Evolutionary conservation across 2,113 vertebrate genomes (phyloP).

Genomic region (Capricornis sumatraensis): DNA sequence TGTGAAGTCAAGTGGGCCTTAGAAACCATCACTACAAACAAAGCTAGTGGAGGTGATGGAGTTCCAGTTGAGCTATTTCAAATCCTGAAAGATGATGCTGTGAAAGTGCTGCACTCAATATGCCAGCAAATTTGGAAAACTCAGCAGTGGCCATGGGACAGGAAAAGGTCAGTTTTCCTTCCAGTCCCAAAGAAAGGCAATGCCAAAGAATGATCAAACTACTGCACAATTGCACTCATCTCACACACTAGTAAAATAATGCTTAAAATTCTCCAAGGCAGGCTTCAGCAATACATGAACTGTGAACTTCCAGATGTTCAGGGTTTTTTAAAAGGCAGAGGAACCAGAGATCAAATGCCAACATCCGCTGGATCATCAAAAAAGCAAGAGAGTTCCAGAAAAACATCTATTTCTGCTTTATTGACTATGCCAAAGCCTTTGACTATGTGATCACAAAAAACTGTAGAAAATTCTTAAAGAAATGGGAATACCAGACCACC

Average conservation of each 20-base stretch:
- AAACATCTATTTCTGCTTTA: neutral
- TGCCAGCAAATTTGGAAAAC: neutral
- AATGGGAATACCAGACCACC: neutral
- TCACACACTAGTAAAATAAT: rapidly evolving
- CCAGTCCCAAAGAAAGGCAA: neutral
- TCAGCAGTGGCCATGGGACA: neutral
- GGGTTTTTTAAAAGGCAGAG: neutral
- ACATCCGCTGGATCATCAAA: rapidly evolving
- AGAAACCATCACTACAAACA: neutral
- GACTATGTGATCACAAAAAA: neutral
- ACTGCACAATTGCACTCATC: neutral
- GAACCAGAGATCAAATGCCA: neutral
- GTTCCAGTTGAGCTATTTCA: neutral
- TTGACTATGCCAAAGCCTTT: neutral
- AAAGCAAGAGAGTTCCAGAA: neutral
- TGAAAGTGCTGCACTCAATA: neutral
- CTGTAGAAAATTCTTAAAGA: neutral
- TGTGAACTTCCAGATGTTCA: neutral
- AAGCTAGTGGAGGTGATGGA: neutral
- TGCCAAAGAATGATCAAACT: neutral
- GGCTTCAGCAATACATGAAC: neutral
- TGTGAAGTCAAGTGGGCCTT: neutral
- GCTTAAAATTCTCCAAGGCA: neutral
- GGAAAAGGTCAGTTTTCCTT: neutral
- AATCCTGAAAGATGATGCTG: neutral